A percentile compares a stretch with the other conserved stretches of the same genome.
Conservation (phyloP, 2,797 vertebrate genomes). For the Geotrypetes seraphini region DNA sequence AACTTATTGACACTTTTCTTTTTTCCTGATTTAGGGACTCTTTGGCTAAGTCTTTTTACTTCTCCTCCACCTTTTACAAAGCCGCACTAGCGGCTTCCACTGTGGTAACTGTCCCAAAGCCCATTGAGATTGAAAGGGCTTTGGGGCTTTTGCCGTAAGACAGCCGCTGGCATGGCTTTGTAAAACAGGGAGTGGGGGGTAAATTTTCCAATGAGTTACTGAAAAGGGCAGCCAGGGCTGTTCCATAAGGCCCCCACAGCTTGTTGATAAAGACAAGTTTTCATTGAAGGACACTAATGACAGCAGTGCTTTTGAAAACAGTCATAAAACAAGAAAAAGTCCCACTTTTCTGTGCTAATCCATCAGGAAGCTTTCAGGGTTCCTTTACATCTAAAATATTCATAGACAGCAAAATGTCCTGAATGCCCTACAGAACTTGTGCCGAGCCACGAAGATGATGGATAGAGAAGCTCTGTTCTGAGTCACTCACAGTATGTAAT, state of each 20-base stretch:
- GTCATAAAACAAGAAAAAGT: slow-evolving; percentile 41
- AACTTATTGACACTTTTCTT: too few relatives aligned
- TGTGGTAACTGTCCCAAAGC: too few relatives aligned
- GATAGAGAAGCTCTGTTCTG: slow-evolving; percentile 57
- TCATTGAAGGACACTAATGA: slow-evolving; percentile 27
- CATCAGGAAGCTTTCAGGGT: slow-evolving; percentile 56
- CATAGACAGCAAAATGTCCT: slow-evolving; percentile 68
- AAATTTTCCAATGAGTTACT: too few relatives aligned
- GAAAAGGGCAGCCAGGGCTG: too few relatives aligned
- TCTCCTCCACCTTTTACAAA: too few relatives aligned
- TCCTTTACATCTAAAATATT: slow-evolving; percentile 71
- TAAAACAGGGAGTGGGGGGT: too few relatives aligned
- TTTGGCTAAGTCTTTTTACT: too few relatives aligned
- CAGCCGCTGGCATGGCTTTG: too few relatives aligned
- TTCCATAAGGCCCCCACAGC: slow-evolving; percentile 16
- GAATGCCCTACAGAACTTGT: slow-evolving; percentile 69
- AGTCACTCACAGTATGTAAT: slow-evolving; percentile 64
- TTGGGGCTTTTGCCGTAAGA: too few relatives aligned
- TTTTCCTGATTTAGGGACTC: too few relatives aligned
- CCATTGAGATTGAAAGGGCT: too few relatives aligned
- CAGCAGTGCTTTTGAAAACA: slow-evolving; percentile 42
- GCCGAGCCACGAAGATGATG: slow-evolving; percentile 57
- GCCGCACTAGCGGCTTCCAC: too few relatives aligned
- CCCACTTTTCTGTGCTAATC: slow-evolving; percentile 51
- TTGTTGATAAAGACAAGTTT: slow-evolving; percentile 28